Evolutionary conservation across 2,888 invertebrate genomes (phyloP), one percentile per base, ranked within the genome.

Genomic region (Osedax fenrisi): DNA sequence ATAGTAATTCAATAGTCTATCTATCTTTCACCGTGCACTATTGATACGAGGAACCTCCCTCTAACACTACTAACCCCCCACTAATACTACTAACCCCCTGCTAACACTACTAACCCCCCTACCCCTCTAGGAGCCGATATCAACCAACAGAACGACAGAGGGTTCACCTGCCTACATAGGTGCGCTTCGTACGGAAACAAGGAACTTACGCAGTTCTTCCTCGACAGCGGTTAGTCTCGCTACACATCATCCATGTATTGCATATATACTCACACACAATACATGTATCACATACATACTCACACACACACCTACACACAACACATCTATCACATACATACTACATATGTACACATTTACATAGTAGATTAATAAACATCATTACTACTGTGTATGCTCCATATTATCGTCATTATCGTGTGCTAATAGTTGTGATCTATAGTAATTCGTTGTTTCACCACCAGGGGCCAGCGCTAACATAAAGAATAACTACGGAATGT

Each of bases 91-190:
- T 5, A 17, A 41, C 17, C 17, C 41, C 10, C 10, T 10, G 5
- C 5, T 41, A 41, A 41, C 17, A 17, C 17, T 41, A 41, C 17
- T 41, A 10, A 10, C 17, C 5, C 17, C 41, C 5, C 41, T 41
- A 41, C 41, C 41, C 10, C 17, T 10, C 5, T 41, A 41, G 41
- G 41, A 10, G 41, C 41, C 5, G 41, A 41, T 41, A 41, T 41
- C 41, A 81, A 81, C 76, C 59, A 74, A 27, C 77, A 79, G 68
- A 81, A 81, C 76, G 66, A 64, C 2, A 76, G 75, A 62, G 82
- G 82, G 10, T 81, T 80, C 73, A 81, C 81, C 0, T 78, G 81
- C 3, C 78, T 81, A 13, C 81, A 82, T 69, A 75, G 81, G 74
- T 41, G 41, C 17, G 41, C 41, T 5, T 41, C 41, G 5, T 41